Evolutionary conservation across 2,888 invertebrate genomes (phyloP).

Genomic region (Cyclophora punctaria): DNA sequence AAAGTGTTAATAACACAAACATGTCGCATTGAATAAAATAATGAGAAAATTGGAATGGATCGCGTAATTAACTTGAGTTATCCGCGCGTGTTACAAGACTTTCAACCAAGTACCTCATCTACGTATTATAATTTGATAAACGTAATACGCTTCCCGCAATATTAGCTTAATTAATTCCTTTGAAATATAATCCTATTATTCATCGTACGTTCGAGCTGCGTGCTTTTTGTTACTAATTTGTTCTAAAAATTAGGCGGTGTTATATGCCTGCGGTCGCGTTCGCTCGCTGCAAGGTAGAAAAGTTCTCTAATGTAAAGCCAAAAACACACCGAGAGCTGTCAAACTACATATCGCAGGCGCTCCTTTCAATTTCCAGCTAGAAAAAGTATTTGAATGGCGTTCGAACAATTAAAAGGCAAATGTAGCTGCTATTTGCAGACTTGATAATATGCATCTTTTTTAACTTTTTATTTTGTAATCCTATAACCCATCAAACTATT

Average conservation of each 20-base stretch:
- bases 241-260: conserved; percentile 8
- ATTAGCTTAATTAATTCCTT: conserved; percentile 12
- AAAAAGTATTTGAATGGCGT: too few species aligned
- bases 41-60: not conserved
- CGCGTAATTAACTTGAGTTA: not conserved
- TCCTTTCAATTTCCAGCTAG: too few species aligned
- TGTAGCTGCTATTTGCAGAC: too few species aligned
- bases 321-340: too few species aligned
- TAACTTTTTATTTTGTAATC: too few species aligned
- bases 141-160: conserved; percentile 4
- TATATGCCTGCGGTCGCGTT: not conserved
- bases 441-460: too few species aligned
- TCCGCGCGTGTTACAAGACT: conserved; percentile 1
- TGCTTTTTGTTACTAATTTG: conserved; percentile 6
- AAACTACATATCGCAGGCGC: too few species aligned
- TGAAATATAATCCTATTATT: conserved; percentile 6
- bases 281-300: too few species aligned
- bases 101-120: conserved; percentile 1
- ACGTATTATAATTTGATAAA: conserved; percentile 4
- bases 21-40: not conserved
- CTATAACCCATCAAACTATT: too few species aligned
- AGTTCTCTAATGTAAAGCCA: too few species aligned
- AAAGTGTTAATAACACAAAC: not conserved
- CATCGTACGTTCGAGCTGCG: conserved; percentile 9
- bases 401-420: too few species aligned